Conservation (phyloP, 1,140 invertebrate genomes). For the Drosophila equinoxialis region DNA sequence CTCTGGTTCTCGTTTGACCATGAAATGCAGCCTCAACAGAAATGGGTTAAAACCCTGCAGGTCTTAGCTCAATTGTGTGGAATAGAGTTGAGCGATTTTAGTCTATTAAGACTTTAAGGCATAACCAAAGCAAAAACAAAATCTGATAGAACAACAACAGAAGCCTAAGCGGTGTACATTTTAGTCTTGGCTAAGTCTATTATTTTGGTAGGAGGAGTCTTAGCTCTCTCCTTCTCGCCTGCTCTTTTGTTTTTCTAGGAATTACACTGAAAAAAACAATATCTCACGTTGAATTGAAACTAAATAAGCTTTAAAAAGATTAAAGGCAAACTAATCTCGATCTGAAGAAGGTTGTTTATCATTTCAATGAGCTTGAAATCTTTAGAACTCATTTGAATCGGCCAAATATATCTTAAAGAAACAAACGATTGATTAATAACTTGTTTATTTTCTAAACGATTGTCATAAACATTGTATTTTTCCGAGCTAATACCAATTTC, state of each 20-base stretch:
- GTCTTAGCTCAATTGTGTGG: constrained; percentile 18
- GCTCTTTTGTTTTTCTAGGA: neutral
- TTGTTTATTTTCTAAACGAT: too few species aligned
- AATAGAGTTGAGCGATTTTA: constrained; percentile 32
- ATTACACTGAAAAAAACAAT: neutral
- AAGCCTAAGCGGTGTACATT: constrained; percentile 8
- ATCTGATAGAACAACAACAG: constrained; percentile 24
- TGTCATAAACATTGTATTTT: too few species aligned
- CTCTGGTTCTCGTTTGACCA: constrained; percentile 26
- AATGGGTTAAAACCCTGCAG: constrained; percentile 58
- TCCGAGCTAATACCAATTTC: too few species aligned
- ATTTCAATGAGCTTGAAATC: too few species aligned
- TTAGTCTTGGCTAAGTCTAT: constrained; percentile 22
- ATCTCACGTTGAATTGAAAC: neutral
- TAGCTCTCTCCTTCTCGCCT: too few species aligned
- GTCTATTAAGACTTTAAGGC: constrained; percentile 39
- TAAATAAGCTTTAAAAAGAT: too few species aligned
- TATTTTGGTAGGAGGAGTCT: constrained; percentile 30
- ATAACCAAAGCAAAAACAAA: constrained; percentile 8
- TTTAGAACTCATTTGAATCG: too few species aligned
- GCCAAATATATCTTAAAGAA: too few species aligned
- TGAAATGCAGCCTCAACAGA: constrained; percentile 12
- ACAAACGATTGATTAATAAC: too few species aligned
- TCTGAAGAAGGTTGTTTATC: too few species aligned
- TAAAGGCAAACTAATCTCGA: too few species aligned